Base-by-base conservation (phyloP, 2,113 vertebrate genomes). In the Struthio camelus region DNA sequence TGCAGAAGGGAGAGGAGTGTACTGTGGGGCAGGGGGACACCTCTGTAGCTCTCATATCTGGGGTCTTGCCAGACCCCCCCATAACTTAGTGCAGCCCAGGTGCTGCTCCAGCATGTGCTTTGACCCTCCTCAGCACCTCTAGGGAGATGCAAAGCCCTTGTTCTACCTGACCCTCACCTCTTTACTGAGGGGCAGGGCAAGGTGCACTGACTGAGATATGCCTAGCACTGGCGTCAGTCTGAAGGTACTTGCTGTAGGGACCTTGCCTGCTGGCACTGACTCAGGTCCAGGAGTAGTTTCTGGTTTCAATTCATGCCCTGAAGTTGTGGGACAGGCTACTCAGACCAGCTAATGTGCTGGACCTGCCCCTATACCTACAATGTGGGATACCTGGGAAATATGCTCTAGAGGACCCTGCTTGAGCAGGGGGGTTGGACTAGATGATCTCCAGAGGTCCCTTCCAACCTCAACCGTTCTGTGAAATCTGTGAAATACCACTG, bases 81-180 rank as follows among this genome's bases (percentile, higher is more conserved):
- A 9, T 40, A 54, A 79, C 0, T 1, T 16, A 13, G 40, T 54
- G 14, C 53, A 16, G 22, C 30, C 40, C 4, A 17, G 4, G 13
- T 56, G 65, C 11, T 18, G 40, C 10, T 64, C 38, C 56, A 44
- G 11, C 2, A 1, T 5, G 6, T 51, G 20, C 24, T 72, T 24
- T 56, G 24, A 17, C 14, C 24, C 34, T 64, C 25, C 54, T 17
- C 58, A 73, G 36, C 4, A 30, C 27, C 64, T 56, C 14, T 28
- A 51, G 19, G 42, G 18, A 59, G 16, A 2, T 34, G 12, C 14
- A 72, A 54, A 72, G 19, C 9, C 42, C 24, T 46, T 58, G 14
- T 6, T 4, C 11, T 62, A 25, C 19, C 17, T 65, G 28, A 53
- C 11, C 36, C 20, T 46, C 50, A 10, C 11, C 24, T 32, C 28